Base-by-base conservation (phyloP, 2,797 vertebrate species). In the Podarcis siculus region DNA sequence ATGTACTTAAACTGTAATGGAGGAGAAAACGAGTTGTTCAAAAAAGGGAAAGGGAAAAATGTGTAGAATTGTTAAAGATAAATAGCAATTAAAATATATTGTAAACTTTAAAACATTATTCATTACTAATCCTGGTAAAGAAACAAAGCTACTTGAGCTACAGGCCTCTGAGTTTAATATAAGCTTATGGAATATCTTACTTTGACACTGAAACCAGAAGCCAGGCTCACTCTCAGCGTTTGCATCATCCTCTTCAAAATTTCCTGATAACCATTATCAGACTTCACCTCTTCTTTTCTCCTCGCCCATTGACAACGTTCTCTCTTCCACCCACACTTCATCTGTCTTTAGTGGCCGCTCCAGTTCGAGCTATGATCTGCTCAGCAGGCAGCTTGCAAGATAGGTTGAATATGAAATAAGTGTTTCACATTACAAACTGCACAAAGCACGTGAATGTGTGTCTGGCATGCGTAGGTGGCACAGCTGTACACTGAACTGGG, bases 1-100 rank as follows among this genome's bases (percentile, higher is more conserved):
- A 71, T 75, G 10, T 67, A 66, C 73, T 72, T 76, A 12, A 72
- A 58, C n/a, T 55, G 49, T 73, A 94, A 91, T 79, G 90, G 92
- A 45, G 15, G 77, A 64, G 32, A 66, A 80, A 91, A 67, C 76
- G 88, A 91, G 87, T 25, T 90, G 85, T 86, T 87, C 61, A 32
- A 77, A 58, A 82, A 27, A 72, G 10, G 42, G 13, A 13, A 35
- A 55, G 49, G 49, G 13, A 15, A 55, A 55, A 55, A 55, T 15
- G 49, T 55, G 49, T 55, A 55, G 13, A 55, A 23, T 23, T 64
- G 21, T 64, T 64, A 23, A 64, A 64, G 21, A 78, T 45, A 27
- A 78, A 45, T 78, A 8, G 8, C 12, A 2, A 49, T 79, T 79
- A 19, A 79, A 79, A 55, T 55, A 8, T 32, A 2, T 3, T 79